Conservation (phyloP, 1,140 invertebrate species). For the Plectrocnemia conspersa region DNA sequence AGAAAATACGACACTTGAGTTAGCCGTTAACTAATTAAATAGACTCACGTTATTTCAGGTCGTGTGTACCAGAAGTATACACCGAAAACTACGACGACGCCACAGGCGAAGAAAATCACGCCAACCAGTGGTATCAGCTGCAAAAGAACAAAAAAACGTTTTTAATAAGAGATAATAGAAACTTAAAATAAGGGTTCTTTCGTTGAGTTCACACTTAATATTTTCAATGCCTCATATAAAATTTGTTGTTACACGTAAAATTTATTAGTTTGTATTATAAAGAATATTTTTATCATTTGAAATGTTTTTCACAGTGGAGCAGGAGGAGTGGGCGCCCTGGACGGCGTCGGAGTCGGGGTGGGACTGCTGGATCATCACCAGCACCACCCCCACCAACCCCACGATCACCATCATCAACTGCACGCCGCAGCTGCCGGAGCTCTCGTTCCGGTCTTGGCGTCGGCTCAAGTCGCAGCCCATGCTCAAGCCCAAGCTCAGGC, state of each 20-base stretch:
- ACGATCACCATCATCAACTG: conserved; percentile 37
- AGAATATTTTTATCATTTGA: no score
- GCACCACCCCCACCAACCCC: conserved; percentile 21
- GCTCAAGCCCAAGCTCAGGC: conserved; percentile 26
- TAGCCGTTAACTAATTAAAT: no score
- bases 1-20: no score
- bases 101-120: conserved; percentile 27
- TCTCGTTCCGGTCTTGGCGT: conserved; percentile 22
- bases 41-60: conserved; percentile 45
- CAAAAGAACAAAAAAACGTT: conserved; percentile 32
- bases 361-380: conserved; percentile 40
- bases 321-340: conserved; percentile 43
- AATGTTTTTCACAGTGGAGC: conserved; percentile 52
- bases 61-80: conserved; percentile 39
- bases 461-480: conserved; percentile 30
- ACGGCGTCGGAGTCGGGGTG: conserved; percentile 55
- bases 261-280: neutral
- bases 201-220: neutral
- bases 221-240: no score
- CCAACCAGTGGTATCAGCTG: conserved; percentile 42
- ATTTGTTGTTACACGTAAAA: conserved; percentile 47
- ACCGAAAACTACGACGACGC: conserved; percentile 27
- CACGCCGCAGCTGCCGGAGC: conserved; percentile 20
- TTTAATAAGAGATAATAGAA: no score
- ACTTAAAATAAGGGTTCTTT: no score